Percentiles rank a stretch among this genome's conserved stretches.
Conservation (phyloP, 2,888 invertebrate genomes). For the Hesperia comma region DNA sequence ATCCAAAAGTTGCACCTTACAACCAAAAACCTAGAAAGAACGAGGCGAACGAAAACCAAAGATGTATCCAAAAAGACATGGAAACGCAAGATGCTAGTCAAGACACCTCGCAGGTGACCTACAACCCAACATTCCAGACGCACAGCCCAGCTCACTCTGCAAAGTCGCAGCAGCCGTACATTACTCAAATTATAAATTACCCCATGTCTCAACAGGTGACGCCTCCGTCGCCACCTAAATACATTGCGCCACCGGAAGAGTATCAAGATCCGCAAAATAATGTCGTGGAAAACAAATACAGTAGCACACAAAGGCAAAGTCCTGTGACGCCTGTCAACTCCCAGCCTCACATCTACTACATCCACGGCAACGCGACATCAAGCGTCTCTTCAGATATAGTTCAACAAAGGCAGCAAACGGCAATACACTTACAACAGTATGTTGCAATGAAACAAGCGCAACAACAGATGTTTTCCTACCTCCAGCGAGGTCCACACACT, state of each 20-base stretch:
- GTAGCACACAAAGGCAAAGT: slow-evolving; percentile 55
- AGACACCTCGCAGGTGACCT: slow-evolving; percentile 77
- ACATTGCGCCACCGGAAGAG: slow-evolving; percentile 77
- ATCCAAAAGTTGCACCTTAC: slow-evolving; percentile 74
- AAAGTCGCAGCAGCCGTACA: slow-evolving; percentile 75
- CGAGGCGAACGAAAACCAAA: slow-evolving; percentile 64
- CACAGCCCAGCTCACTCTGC: slow-evolving; percentile 78
- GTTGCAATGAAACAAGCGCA: slow-evolving; percentile 83
- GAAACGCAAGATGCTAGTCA: slow-evolving; percentile 55
- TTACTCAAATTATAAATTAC: slow-evolving; percentile 77
- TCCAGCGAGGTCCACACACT: slow-evolving; percentile 74
- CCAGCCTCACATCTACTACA: slow-evolving; percentile 75
- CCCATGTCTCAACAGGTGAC: slow-evolving; percentile 78
- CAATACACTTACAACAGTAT: slow-evolving; percentile 78
- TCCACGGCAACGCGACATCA: slow-evolving; percentile 68
- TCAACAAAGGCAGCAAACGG: slow-evolving; percentile 79
- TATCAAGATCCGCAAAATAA: slow-evolving; percentile 78
- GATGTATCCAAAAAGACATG: slow-evolving; percentile 59
- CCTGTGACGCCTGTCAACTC: slow-evolving; percentile 54
- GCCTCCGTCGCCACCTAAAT: slow-evolving; percentile 75
- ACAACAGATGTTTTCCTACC: slow-evolving; percentile 77
- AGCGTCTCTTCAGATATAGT: slow-evolving; percentile 65
- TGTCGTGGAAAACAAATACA: slow-evolving; percentile 60
- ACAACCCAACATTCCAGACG: slow-evolving; percentile 81
- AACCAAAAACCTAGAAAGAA: slow-evolving; percentile 72